These are phyloP conservation scores for Thereuonema tuberculata DNA, from an alignment of 1,140 invertebrate genomes.

Conservation along the genomic window DNA sequence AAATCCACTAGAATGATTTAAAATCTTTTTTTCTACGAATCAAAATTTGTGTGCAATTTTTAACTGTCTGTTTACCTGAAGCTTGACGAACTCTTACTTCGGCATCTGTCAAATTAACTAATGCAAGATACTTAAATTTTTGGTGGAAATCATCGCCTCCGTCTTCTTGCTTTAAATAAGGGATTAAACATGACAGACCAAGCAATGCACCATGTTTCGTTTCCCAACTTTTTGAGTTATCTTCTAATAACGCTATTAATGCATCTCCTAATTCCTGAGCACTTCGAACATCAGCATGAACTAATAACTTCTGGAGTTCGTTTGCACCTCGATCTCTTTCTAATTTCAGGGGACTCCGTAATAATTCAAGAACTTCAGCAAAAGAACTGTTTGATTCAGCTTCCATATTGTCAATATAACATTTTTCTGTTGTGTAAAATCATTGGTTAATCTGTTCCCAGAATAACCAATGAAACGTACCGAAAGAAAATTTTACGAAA, in stretches of 20 bases:
- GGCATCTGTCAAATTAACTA: conserved; percentile 29
- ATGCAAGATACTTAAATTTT: conserved; percentile 22
- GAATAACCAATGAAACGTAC: no score
- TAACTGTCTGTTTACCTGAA: no score
- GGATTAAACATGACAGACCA: conserved; percentile 28
- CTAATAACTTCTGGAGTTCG: conserved; percentile 27
- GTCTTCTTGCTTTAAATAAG: conserved; percentile 20
- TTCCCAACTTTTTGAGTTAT: conserved; percentile 24
- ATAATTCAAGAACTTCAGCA: conserved; percentile 10
- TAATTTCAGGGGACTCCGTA: conserved; percentile 32
- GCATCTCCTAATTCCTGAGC: conserved; percentile 21
- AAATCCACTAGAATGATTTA: no score
- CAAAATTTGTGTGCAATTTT: no score
- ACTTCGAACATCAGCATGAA: conserved; percentile 20
- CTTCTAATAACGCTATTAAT: conserved; percentile 14
- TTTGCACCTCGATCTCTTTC: conserved; percentile 31
- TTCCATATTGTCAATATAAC: no score
- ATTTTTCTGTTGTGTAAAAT: no score
- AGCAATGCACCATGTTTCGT: conserved; percentile 33
- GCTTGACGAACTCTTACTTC: conserved; percentile 35
- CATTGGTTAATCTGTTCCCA: no score
- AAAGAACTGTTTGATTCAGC: no score
- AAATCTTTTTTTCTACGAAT: no score
- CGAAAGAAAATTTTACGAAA: no score
- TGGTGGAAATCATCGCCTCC: conserved; percentile 26